Evolutionary conservation across 2,888 invertebrate species (phyloP).

Genomic region (Deilephila elpenor): DNA sequence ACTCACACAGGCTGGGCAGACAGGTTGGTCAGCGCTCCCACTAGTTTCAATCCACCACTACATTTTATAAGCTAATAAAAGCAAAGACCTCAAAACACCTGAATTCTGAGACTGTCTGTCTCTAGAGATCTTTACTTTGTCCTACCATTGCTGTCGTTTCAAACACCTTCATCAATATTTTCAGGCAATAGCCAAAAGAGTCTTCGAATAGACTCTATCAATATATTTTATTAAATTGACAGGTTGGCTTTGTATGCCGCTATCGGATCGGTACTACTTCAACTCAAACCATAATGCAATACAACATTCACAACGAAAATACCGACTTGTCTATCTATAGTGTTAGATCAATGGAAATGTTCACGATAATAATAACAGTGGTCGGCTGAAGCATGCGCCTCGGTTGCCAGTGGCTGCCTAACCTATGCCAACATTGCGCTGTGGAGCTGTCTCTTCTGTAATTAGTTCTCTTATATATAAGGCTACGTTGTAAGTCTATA

Average conservation of each 20-base stretch:
- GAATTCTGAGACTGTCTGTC: no score
- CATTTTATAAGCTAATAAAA: no score
- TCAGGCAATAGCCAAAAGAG: no score
- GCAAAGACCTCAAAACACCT: background rate
- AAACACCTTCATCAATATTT: no score
- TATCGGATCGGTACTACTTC: background rate
- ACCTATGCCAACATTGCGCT: slow-evolving; percentile 45
- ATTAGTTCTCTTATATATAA: slow-evolving; percentile 1
- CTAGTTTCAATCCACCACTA: no score
- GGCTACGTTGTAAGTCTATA: background rate
- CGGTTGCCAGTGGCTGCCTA: slow-evolving; percentile 44
- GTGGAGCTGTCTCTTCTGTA: slow-evolving; percentile 9
- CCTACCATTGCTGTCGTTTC: no score
- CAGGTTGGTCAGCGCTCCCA: background rate
- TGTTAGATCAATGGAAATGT: slow-evolving; percentile 28
- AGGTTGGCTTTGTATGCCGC: no score
- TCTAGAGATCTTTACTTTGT: no score
- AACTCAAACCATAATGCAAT: no score
- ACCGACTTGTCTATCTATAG: slow-evolving; percentile 5
- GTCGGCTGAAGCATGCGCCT: slow-evolving; percentile 38
- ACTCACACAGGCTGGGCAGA: background rate
- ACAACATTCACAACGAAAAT: background rate
- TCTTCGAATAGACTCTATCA: no score
- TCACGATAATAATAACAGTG: slow-evolving; percentile 41
- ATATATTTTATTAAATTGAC: no score